Evolutionary conservation across 2,888 invertebrate species (phyloP).

Genomic region (Portevinia maculata): DNA sequence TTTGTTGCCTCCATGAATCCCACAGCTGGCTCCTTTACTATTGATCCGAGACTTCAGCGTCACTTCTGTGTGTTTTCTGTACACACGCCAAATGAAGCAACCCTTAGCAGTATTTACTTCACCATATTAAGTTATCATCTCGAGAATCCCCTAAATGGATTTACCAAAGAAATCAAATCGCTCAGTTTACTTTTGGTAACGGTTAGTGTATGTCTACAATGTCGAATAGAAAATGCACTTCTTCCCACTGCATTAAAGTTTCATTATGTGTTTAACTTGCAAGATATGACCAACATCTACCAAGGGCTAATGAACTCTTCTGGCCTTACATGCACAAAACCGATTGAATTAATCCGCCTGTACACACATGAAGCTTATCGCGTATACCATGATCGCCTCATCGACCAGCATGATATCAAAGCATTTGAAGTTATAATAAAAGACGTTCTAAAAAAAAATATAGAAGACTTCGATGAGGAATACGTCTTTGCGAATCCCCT

Average conservation of each 20-base stretch:
- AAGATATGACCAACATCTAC: slow-evolving; percentile 96
- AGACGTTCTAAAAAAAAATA: slow-evolving; percentile 92
- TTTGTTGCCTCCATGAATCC: slow-evolving; percentile 98
- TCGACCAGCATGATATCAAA: slow-evolving; percentile 91
- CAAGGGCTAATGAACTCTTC: slow-evolving; percentile 94
- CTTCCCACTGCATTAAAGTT: slow-evolving; percentile 97
- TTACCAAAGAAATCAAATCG: slow-evolving; percentile 83
- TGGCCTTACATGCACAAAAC: slow-evolving; percentile 88
- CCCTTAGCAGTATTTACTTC: slow-evolving; percentile 92
- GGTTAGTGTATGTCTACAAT: slow-evolving; percentile 90
- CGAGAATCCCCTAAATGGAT: slow-evolving; percentile 86
- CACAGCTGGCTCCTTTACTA: slow-evolving; percentile 97
- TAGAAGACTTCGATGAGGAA: slow-evolving; percentile 90
- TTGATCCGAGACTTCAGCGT: slow-evolving; percentile 94
- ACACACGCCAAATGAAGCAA: slow-evolving; percentile 91
- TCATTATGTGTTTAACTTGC: slow-evolving; percentile 96
- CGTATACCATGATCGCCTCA: slow-evolving; percentile 95
- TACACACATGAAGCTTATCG: slow-evolving; percentile 96
- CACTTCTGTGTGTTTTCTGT: slow-evolving; percentile 95
- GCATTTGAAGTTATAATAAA: slow-evolving; percentile 88
- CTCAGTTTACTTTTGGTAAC: slow-evolving; percentile 83
- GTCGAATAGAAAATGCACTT: slow-evolving; percentile 89
- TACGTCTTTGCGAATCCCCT: slow-evolving; percentile 89
- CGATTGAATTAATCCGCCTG: slow-evolving; percentile 90
- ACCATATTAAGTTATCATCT: slow-evolving; percentile 91